phyloP scores from a whole-genome alignment of 2,888 invertebrate species.

The Caenorhabditis sp. region DNA sequence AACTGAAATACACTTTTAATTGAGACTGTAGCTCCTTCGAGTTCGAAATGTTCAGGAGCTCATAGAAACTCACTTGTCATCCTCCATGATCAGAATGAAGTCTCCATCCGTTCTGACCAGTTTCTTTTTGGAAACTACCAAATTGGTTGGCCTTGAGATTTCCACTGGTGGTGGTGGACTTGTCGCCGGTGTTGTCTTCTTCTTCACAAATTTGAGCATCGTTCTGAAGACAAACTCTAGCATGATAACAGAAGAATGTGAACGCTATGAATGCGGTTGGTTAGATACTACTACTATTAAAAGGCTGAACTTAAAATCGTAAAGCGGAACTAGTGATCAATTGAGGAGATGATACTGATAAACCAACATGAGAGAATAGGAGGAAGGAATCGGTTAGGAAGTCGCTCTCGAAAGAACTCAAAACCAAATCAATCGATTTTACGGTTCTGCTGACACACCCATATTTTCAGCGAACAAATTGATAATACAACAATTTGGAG shows the following conservation, averaged over 20 bases:
- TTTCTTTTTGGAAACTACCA: constrained; percentile 47
- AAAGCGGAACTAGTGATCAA: constrained; percentile 53
- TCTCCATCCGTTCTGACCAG: constrained; percentile 40
- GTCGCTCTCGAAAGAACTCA: constrained; percentile 7
- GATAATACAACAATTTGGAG: constrained; percentile 10
- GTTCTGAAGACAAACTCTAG: constrained; percentile 32
- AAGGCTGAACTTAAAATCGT: constrained; percentile 7
- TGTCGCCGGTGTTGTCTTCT: constrained; percentile 39
- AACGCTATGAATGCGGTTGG: not conserved
- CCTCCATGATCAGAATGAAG: constrained; percentile 48
- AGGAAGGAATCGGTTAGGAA: constrained; percentile 8
- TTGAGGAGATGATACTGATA: constrained; percentile 18
- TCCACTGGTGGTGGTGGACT: constrained; percentile 29
- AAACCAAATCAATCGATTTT: constrained; percentile 32
- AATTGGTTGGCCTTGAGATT: constrained; percentile 44
- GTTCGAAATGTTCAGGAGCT: no score
- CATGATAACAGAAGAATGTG: constrained; percentile 12
- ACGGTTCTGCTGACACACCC: constrained; percentile 24
- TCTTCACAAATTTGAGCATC: constrained; percentile 58
- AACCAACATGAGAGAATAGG: constrained; percentile 5
- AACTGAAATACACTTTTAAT: no score
- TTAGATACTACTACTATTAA: constrained; percentile 38
- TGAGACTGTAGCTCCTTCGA: no score
- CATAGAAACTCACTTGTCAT: constrained; percentile 46
- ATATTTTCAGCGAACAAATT: constrained; percentile 35